These are phyloP conservation scores for Automeris io DNA, from an alignment of 2,888 invertebrate genomes.

Conservation along the genomic window DNA sequence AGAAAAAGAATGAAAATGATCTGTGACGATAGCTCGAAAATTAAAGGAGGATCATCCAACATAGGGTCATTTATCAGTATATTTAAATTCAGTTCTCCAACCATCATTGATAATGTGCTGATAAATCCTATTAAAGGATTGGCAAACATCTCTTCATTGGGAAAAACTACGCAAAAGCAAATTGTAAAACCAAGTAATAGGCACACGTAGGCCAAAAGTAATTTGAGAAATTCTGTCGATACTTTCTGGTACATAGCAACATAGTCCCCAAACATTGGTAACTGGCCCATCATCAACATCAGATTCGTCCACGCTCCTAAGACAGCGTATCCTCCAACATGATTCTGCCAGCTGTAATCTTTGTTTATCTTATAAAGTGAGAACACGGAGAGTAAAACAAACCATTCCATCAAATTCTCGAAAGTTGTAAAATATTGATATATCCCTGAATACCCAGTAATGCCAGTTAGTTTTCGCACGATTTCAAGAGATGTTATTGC, in stretches of 20 bases:
- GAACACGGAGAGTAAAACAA: constrained; percentile 88
- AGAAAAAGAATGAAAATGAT: constrained; percentile 88
- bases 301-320: constrained; percentile 91
- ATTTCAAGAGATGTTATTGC: constrained; percentile 87
- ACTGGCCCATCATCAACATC: constrained; percentile 92
- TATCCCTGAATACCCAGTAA: constrained; percentile 87
- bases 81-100: constrained; percentile 87
- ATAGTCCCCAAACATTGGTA: constrained; percentile 92
- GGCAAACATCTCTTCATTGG: constrained; percentile 87
- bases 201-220: constrained; percentile 89
- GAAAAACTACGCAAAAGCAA: constrained; percentile 92
- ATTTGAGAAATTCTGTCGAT: constrained; percentile 88
- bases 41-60: constrained; percentile 82
- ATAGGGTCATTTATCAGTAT: constrained; percentile 84
- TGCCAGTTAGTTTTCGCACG: constrained; percentile 85
- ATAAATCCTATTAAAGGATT: constrained; percentile 90
- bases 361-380: constrained; percentile 86
- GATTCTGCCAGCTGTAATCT: constrained; percentile 90
- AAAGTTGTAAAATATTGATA: constrained; percentile 88
- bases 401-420: constrained; percentile 92
- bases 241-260: constrained; percentile 94
- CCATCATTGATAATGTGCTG: constrained; percentile 92
- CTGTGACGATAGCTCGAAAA: constrained; percentile 87
- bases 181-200: constrained; percentile 90
- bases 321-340: constrained; percentile 90